Base-by-base conservation (phyloP, 2,113 vertebrate species). In the Anthoscopus minutus region DNA sequence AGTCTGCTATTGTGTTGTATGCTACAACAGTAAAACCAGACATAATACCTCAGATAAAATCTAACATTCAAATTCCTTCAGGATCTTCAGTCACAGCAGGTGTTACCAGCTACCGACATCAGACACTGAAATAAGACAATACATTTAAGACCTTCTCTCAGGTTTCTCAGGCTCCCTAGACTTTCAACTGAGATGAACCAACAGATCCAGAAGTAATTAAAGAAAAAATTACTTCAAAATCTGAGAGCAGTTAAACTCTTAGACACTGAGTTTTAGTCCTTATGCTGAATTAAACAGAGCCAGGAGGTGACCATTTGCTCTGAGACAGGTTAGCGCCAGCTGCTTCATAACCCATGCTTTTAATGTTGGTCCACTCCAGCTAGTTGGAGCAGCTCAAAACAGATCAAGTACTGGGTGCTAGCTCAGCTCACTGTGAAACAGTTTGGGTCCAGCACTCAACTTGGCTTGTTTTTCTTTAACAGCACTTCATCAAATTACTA, bases 321-420 rank as follows among this genome's bases (percentile, higher is more conserved):
- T 38, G 33, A 58, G 31, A 28, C 35, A 38, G n/a, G 6, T 72
- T 84, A 62, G 9, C 33, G 42, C 4, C 4, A 48, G 14, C 10
- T 84, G 25, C 57, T n/a, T 82, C 0, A 0, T 53, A 47, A 74
- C 19, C 35, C 0, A 0, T 53, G 15, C 10, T 73, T 40, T 53
- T 28, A 57, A 11, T 23, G 21, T 7, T 85, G 23, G 8, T n/a
- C 9, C 37, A 31, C 9, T 4, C 10, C 14, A 51, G 5, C 14
- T 69, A 56, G n/a, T 1, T 86, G 33, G 28, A 77, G 13, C 9
- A 91, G 54, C 47, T 16, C 51, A 81, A 70, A 93, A 48, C 4
- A 40, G 7, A 48, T 35, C 6, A 65, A 54, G 22, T 21, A 12
- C 25, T 54, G 22, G 7, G 2, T 30, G 2, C 48, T 61, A 69